Conservation (phyloP, 2,797 vertebrate genomes). For the Siniperca obscura region DNA sequence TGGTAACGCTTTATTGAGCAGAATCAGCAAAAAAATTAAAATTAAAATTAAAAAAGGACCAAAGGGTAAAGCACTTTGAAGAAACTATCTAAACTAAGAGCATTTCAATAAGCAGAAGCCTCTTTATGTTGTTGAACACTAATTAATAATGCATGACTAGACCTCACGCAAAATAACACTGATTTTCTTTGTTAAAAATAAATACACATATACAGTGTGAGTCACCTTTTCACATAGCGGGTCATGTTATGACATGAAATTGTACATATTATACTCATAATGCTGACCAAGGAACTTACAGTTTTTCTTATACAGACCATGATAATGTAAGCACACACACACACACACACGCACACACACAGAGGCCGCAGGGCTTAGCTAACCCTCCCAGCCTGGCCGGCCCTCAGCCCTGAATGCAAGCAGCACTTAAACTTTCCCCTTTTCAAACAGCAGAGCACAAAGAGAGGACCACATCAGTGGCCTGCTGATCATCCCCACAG, state of each 20-base stretch:
- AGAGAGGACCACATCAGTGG: conserved; percentile 83
- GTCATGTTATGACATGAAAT: background rate
- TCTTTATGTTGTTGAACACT: background rate
- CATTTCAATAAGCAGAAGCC: background rate
- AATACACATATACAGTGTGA: too few species aligned
- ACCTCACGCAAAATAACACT: background rate
- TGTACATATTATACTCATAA: conserved; percentile 4
- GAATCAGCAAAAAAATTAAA: background rate
- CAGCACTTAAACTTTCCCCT: conserved; percentile 89
- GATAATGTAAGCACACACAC: conserved; percentile 36
- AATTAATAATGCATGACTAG: background rate
- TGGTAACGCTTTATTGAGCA: background rate
- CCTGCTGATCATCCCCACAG: conserved; percentile 80
- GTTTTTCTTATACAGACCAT: conserved; percentile 30
- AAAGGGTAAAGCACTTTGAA: background rate
- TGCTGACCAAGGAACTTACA: conserved; percentile 23
- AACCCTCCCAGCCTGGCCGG: conserved; percentile 77
- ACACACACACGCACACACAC: conserved; percentile 42
- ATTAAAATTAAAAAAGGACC: background rate
- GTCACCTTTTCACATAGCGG: background rate
- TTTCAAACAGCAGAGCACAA: conserved; percentile 85
- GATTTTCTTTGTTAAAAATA: background rate
- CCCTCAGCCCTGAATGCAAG: conserved; percentile 78
- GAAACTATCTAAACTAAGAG: background rate
- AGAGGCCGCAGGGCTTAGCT: conserved; percentile 73